phyloP scores from a whole-genome alignment of 2,888 invertebrate species.

The Aphodius sticticus region DNA sequence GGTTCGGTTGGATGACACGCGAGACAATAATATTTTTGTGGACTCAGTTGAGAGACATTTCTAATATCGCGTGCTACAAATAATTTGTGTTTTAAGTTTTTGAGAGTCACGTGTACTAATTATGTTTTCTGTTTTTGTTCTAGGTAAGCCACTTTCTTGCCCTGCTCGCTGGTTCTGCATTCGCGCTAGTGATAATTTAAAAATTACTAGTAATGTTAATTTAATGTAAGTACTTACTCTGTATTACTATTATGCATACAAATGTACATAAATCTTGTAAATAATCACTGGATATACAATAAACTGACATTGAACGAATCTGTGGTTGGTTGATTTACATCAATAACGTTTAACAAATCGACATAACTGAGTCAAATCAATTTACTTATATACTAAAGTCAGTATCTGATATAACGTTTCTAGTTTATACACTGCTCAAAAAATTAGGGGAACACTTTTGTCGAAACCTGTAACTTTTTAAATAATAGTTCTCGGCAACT shows the following conservation, averaged over 20 bases:
- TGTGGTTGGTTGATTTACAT: neutral
- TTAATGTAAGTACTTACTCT: neutral
- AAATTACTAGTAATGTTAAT: neutral
- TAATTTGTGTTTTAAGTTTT: neutral
- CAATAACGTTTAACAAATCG: neutral
- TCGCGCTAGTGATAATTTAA: neutral
- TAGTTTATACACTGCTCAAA: too few species aligned
- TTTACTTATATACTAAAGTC: too few species aligned
- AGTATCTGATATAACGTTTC: too few species aligned
- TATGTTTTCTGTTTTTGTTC: neutral
- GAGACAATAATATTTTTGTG: neutral
- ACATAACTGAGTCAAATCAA: neutral
- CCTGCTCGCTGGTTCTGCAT: neutral
- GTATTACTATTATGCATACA: neutral
- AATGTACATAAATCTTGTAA: neutral
- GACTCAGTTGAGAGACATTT: neutral
- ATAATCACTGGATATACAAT: neutral
- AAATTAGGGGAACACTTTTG: too few species aligned
- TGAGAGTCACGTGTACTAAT: neutral
- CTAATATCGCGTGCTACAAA: neutral
- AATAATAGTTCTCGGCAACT: too few species aligned
- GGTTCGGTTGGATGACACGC: neutral
- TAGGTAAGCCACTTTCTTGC: neutral
- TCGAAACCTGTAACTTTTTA: too few species aligned
- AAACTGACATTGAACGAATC: neutral